These are phyloP conservation scores for Harpegnathos saltator DNA, from an alignment of 1,140 invertebrate genomes.

Conservation along the genomic window DNA sequence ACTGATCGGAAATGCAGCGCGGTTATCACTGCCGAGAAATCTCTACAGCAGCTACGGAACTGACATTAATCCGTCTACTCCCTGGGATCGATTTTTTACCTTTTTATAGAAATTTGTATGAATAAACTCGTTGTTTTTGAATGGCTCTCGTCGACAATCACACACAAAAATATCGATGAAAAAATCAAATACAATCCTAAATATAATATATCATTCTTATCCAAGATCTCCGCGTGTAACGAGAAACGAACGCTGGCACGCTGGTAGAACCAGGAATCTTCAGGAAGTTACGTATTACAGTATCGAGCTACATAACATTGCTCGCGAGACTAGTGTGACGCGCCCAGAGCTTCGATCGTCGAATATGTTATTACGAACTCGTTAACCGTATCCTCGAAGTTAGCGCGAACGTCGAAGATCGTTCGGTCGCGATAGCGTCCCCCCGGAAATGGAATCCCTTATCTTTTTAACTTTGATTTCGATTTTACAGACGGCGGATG, in stretches of 20 bases:
- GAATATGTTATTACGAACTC: slow-evolving; percentile 60
- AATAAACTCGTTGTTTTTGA: no score
- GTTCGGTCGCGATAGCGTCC: slow-evolving; percentile 2
- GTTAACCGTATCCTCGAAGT: slow-evolving; percentile 57
- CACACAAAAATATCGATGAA: not conserved
- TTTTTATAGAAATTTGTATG: not conserved
- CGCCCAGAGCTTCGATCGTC: slow-evolving; percentile 24
- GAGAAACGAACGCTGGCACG: not conserved
- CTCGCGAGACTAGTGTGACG: slow-evolving; percentile 6
- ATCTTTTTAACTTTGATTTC: slow-evolving; percentile 61
- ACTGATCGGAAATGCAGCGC: not conserved
- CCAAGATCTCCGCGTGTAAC: not conserved
- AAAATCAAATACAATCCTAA: not conserved
- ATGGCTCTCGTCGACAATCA: not conserved
- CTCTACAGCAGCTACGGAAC: not conserved
- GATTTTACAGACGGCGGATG: slow-evolving; percentile 22
- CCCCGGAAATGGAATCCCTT: slow-evolving; percentile 54
- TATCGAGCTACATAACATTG: slow-evolving; percentile 2
- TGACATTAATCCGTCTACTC: not conserved
- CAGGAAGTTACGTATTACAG: slow-evolving; percentile 8
- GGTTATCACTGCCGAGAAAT: slow-evolving; percentile 25
- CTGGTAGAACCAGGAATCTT: not conserved
- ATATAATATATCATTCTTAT: no score
- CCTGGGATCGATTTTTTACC: not conserved
- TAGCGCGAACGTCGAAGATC: slow-evolving; percentile 49